Percentiles rank a stretch among this genome's conserved stretches.
phyloP scores from a whole-genome alignment of 1,140 invertebrate genomes.

The Proctacanthus coquilletti region DNA sequence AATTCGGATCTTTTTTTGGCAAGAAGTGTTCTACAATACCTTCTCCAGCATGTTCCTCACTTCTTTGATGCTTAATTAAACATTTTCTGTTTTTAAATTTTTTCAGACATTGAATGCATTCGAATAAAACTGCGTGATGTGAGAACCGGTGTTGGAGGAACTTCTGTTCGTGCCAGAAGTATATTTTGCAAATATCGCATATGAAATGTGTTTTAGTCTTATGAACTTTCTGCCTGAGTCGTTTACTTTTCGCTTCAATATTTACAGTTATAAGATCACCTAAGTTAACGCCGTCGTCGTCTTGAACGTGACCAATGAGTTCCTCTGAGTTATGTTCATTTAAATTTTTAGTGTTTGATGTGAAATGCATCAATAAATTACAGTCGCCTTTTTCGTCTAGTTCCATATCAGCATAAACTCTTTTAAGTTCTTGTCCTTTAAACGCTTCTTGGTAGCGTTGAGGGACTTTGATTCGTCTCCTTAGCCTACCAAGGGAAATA shows the following conservation, averaged over 20 bases:
- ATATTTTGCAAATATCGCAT: constrained; percentile 1
- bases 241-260: neutral
- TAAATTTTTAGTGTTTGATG: constrained; percentile 22
- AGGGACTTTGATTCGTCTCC: neutral
- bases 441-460: constrained; percentile 1
- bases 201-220: neutral
- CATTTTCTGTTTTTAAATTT: neutral
- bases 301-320: constrained; percentile 1
- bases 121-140: neutral
- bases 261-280: neutral
- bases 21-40: constrained; percentile 1
- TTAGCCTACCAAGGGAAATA: neutral
- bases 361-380: too few species aligned
- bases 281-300: neutral
- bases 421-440: constrained; percentile 54
- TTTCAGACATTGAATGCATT: constrained; percentile 1
- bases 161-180: neutral
- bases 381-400: constrained; percentile 47
- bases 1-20: too few species aligned
- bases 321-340: constrained; percentile 20
- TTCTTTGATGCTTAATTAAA: neutral
- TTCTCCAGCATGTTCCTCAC: neutral
- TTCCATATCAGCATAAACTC: constrained; percentile 54
- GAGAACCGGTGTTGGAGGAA: neutral
- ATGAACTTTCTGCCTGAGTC: constrained; percentile 8